Evolutionary conservation across 2,113 vertebrate genomes (phyloP).

Genomic region (Sprattus sprattus): DNA sequence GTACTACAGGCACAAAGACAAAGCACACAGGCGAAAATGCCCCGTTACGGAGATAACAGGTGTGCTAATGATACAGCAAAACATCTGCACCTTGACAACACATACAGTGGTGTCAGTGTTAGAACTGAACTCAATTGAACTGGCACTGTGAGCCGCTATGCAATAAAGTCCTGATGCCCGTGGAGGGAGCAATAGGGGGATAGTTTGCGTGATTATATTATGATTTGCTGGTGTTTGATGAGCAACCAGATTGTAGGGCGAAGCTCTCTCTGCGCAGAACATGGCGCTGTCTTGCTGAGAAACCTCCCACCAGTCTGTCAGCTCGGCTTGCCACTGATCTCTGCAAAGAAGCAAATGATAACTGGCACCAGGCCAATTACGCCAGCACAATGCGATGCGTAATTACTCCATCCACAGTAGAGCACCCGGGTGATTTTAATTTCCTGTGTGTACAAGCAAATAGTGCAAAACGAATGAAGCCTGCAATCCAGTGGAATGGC

Average conservation of each 20-base stretch:
- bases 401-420: slow-evolving; percentile 32
- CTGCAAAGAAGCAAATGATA: slow-evolving; percentile 41
- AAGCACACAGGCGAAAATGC: neutral
- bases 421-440: slow-evolving; percentile 31
- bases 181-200: no score
- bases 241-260: slow-evolving; percentile 18
- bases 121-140: neutral
- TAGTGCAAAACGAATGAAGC: neutral
- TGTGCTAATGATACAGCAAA: neutral
- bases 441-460: slow-evolving; percentile 14
- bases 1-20: neutral
- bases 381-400: slow-evolving; percentile 23
- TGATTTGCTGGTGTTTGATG: slow-evolving; percentile 38
- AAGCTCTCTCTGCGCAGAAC: neutral
- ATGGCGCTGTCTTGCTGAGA: slow-evolving; percentile 18
- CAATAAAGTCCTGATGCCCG: neutral
- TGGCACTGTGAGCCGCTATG: neutral
- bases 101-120: neutral
- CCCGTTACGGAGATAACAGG: neutral
- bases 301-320: slow-evolving; percentile 18
- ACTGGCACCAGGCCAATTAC: slow-evolving; percentile 24
- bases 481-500: neutral
- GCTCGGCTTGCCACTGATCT: slow-evolving; percentile 21
- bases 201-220: slow-evolving; percentile 13
- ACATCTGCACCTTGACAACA: neutral